Evolutionary conservation across 2,797 vertebrate species (phyloP), one percentile per base, ranked within the genome.

Genomic region (Acanthurus lineatus): DNA sequence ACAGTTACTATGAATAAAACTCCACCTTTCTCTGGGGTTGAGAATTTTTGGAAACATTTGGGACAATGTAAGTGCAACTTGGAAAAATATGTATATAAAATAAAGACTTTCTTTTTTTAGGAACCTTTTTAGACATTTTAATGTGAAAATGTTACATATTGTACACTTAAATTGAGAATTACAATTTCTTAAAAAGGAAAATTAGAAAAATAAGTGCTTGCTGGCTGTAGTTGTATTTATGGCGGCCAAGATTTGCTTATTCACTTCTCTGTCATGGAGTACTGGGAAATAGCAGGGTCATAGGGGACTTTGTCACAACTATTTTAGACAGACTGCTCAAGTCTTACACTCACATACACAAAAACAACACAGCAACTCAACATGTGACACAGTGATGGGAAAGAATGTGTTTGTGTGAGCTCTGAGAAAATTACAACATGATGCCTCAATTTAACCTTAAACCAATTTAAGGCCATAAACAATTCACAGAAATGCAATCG

Each of bases 291-390:
- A 76, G 20, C 48, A 35, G 8, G 2, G 48, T 72, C 69, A 57
- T 22, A 12, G 12, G 67, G 65, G 76, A 49, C 35, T 22, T 54
- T 76, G 77, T 82, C 66, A 69, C 63, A 57, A 59, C 47, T 14
- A 65, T 76, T 83, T 79, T 38, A 47, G 78, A 75, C 69, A 53
- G 59, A 62, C 28, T 69, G 59, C 57, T 79, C 20, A 58, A 63
- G 60, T 69, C 76, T 63, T 53, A 67, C 69, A 67, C 66, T 67
- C 69, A 69, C 25, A 83, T 77, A 73, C 59, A 82, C 57, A 64
- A 64, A 65, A 77, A 84, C 73, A 83, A 62, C 56, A 73, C 69
- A 54, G 60, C 87, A 85, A 90, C 78, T 86, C 86, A 87, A 77
- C 67, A 72, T 75, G 66, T 73, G 73, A 77, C 79, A 82, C 63